A percentile compares a stretch with the other conserved stretches of the same genome.
Evolutionary conservation across 2,888 invertebrate genomes (phyloP).

Genomic region (Cantharis flavilabris): DNA sequence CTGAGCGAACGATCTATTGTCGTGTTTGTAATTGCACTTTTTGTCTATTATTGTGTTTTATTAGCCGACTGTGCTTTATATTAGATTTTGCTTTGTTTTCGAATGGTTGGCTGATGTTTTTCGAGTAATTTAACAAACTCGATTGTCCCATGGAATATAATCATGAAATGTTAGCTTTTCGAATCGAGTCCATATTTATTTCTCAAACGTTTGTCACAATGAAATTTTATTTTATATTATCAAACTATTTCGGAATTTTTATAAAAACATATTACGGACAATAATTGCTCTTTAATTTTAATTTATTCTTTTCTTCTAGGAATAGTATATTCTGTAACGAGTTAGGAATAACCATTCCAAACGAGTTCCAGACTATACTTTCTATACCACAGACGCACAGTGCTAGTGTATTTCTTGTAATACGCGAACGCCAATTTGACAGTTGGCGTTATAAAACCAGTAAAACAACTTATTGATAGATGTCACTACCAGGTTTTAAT

Average conservation of each 20-base stretch:
- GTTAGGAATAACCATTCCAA: no score
- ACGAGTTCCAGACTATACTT: no score
- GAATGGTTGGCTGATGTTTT: constrained; percentile 48
- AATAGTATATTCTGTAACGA: constrained; percentile 10
- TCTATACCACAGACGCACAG: no score
- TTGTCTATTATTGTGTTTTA: constrained; percentile 52
- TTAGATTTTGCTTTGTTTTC: constrained; percentile 52
- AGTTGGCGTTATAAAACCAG: no score
- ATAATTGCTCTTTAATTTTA: neutral
- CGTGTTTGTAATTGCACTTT: constrained; percentile 52
- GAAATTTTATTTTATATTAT: constrained; percentile 7
- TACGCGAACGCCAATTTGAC: no score
- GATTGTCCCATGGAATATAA: constrained; percentile 34
- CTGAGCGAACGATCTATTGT: constrained; percentile 49
- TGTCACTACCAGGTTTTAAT: no score
- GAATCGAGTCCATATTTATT: constrained; percentile 17
- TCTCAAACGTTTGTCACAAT: neutral
- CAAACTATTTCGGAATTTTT: neutral
- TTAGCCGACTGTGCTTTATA: constrained; percentile 52
- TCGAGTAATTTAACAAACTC: constrained; percentile 50
- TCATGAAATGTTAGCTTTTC: constrained; percentile 28
- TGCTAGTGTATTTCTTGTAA: no score
- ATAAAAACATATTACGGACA: neutral
- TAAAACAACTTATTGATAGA: no score
- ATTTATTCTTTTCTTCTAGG: constrained; percentile 17